phyloP scores from a whole-genome alignment of 2,797 vertebrate genomes.

The Onychomys arenicola region DNA sequence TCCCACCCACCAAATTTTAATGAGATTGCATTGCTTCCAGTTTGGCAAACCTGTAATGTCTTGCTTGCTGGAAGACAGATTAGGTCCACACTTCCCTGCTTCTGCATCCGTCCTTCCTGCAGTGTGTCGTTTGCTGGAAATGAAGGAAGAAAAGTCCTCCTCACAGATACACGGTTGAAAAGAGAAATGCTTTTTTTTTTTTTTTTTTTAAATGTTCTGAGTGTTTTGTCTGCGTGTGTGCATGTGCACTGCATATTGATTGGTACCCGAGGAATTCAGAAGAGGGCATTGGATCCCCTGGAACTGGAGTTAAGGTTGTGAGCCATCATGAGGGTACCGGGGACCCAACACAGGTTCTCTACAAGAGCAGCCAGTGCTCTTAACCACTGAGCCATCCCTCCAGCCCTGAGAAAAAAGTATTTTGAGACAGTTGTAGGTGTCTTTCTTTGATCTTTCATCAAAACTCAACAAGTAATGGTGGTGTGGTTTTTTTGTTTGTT shows the following conservation, averaged over 20 bases:
- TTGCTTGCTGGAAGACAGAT: neutral
- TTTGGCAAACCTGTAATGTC: slow-evolving; percentile 23
- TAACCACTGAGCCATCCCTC: neutral
- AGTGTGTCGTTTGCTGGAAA: slow-evolving; percentile 40
- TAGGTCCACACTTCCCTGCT: neutral
- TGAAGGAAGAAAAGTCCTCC: slow-evolving; percentile 47
- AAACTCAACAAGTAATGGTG: neutral
- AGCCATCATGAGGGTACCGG: neutral
- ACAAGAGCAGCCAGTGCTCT: neutral
- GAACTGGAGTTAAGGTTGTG: neutral
- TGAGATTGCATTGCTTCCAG: neutral
- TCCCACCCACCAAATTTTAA: neutral
- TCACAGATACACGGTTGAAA: slow-evolving; percentile 17
- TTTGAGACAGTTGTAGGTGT: slow-evolving; percentile 25
- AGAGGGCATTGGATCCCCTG: neutral
- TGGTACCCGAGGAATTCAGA: neutral
- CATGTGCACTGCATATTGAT: neutral
- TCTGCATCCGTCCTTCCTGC: neutral
- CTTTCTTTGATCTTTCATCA: slow-evolving; percentile 41
- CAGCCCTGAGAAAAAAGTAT: neutral
- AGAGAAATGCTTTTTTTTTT: neutral
- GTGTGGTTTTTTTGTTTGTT: neutral
- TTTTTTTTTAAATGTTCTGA: neutral
- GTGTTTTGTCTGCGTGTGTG: neutral
- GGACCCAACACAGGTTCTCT: neutral